A percentile compares a stretch with the other conserved stretches of the same genome.
Conservation (phyloP, 1,140 invertebrate genomes). For the Drosophila bocqueti region DNA sequence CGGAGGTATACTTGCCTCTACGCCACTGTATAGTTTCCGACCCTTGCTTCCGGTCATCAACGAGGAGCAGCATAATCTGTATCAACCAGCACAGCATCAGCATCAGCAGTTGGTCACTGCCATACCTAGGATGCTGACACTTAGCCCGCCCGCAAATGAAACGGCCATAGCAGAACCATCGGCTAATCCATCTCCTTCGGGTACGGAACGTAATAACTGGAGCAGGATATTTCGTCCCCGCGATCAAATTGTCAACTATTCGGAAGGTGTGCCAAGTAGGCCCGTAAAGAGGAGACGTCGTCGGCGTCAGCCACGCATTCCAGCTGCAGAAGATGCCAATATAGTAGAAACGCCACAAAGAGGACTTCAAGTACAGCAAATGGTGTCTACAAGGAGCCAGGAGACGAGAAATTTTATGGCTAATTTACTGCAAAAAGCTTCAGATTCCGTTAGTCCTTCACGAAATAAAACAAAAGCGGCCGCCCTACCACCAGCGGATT, state of each 20-base stretch:
- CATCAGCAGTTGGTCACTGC: conserved; percentile 3
- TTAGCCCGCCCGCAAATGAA: neutral
- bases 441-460: neutral
- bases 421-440: conserved; percentile 28
- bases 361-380: neutral
- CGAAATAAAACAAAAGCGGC: no score
- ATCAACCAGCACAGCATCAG: conserved; percentile 15
- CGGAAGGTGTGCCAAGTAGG: neutral
- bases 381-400: neutral
- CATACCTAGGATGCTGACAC: conserved; percentile 19
- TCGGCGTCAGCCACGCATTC: neutral
- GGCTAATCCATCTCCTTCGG: neutral
- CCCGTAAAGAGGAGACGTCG: neutral
- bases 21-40: conserved; percentile 40
- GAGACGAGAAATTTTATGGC: conserved; percentile 39
- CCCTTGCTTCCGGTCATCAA: conserved; percentile 50
- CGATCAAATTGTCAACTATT: conserved; percentile 13
- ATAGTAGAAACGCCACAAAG: neutral
- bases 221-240: conserved; percentile 44
- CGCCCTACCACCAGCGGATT: no score
- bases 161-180: neutral
- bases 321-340: neutral
- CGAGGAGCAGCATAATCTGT: conserved; percentile 41
- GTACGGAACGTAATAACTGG: conserved; percentile 37
- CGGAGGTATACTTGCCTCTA: conserved; percentile 18